Conservation (phyloP, 1,140 invertebrate genomes). For the Pseudobourletiella spinata region DNA sequence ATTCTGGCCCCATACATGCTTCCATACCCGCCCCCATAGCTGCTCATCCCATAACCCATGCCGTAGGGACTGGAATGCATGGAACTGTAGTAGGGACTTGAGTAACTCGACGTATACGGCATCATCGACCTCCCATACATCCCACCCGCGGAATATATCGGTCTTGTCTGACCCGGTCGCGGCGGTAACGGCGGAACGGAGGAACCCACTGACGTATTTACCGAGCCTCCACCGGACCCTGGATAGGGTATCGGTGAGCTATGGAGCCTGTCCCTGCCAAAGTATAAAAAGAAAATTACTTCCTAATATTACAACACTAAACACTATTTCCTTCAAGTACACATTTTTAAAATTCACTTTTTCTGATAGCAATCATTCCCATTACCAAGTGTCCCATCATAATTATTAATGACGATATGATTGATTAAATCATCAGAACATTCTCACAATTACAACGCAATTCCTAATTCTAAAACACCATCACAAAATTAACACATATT, state of each 20-base stretch:
- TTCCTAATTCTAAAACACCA: no score
- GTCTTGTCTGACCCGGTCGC: slow-evolving; percentile 18
- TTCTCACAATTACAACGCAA: no score
- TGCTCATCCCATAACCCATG: slow-evolving; percentile 9
- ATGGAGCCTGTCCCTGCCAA: slow-evolving; percentile 27
- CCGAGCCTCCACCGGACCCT: slow-evolving; percentile 13
- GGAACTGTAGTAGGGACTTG: slow-evolving; percentile 1
- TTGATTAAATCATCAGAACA: no score
- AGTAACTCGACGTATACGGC: slow-evolving; percentile 18
- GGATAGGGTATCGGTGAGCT: slow-evolving; percentile 30
- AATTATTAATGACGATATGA: no score
- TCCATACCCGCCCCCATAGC: slow-evolving; percentile 40
- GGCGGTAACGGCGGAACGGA: slow-evolving; percentile 26
- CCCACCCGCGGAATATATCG: slow-evolving; percentile 18
- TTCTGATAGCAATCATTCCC: no score
- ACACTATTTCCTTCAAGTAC: no score
- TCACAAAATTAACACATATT: no score
- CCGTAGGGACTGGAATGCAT: background rate
- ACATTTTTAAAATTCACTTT: no score
- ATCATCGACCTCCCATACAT: slow-evolving; percentile 13
- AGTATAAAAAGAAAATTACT: background rate
- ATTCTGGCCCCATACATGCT: slow-evolving; percentile 38
- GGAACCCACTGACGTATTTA: background rate
- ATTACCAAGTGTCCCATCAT: no score
- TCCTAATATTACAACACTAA: no score